These are phyloP conservation scores for Antheraea mylitta DNA, from an alignment of 1,140 invertebrate species.

Conservation along the genomic window DNA sequence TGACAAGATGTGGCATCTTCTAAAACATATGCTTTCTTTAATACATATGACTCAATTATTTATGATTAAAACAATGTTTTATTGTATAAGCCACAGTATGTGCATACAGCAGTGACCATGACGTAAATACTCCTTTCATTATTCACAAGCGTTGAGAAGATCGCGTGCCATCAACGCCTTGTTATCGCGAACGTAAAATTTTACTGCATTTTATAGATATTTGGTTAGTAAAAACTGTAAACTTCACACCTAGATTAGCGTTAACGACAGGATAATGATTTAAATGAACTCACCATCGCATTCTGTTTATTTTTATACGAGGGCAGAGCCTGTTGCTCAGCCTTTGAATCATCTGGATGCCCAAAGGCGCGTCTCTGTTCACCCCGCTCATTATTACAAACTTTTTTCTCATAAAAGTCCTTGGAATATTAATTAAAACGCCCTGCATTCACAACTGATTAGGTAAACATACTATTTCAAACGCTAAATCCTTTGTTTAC, in stretches of 20 bases:
- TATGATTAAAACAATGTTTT: neutral
- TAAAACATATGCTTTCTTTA: no score
- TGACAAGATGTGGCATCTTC: no score
- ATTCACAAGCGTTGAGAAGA: no score
- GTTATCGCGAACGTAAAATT: no score
- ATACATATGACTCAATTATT: no score
- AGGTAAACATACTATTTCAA: conserved; percentile 28
- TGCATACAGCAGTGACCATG: no score
- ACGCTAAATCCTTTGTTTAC: conserved; percentile 40
- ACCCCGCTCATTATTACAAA: conserved; percentile 68
- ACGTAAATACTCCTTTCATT: no score
- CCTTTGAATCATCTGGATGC: conserved; percentile 77
- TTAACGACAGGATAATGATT: no score
- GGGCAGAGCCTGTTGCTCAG: conserved; percentile 75
- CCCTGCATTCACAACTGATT: conserved; percentile 32
- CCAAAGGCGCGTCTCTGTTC: conserved; percentile 79
- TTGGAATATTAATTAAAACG: conserved; percentile 22
- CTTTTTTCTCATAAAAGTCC: conserved; percentile 44
- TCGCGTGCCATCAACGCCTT: no score
- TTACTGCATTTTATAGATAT: neutral
- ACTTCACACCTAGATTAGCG: no score
- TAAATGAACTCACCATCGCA: conserved; percentile 76
- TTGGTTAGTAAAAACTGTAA: neutral
- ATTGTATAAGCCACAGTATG: neutral
- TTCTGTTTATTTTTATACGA: conserved; percentile 78